Base-by-base conservation (phyloP, 1,140 invertebrate species). In the Cydia strobilella region DNA sequence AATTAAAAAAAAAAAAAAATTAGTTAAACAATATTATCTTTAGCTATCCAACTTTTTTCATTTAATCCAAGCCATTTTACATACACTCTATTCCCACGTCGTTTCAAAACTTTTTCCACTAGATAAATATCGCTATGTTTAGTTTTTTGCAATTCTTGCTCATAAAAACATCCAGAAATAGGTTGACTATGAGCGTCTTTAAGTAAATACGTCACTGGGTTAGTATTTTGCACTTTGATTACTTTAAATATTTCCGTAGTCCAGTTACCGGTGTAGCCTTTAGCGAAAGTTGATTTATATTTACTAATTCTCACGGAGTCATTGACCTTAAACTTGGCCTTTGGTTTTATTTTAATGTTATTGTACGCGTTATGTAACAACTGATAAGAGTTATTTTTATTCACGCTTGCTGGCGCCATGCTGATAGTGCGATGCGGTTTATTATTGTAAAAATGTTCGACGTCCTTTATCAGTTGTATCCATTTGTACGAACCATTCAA, bases 401-500 rank as follows among this genome's bases (percentile, higher is more conserved):
- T 59, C 2, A 59, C 20, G n/a, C 3, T 31, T 3, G 31, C 31
- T 4, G n/a, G 54, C 54, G 13, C 9, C 54, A 23, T 23, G 54
- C 18, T 6, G n/a, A 59, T 59, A 20, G 54, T 59, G 15, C 9
- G 13, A 20, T 59, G 54, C 18, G 7, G 3, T 23, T 7, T 59
- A 3, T 6, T 59, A 59, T 59, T 59, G 18, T 59, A 59, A 31
- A 6, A 31, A 31, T 31, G 6, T 6, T 31, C 31, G 5, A 31
- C 31, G 6, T 31, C 31, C 31, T 31, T 31, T 31, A 31, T 31
- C 31, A 31, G 31, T 31, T 31, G 31, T 31, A 5, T 31, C 82
- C 90, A 94, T 59, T 87, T 86, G 74, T 91, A 84, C 27, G 79
- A 87, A 5, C 90, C 90, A 18, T 84, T 78, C 72, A 85, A 75